Evolutionary conservation across 2,888 invertebrate genomes (phyloP).

Genomic region (Dyspetes luteomarginatus): DNA sequence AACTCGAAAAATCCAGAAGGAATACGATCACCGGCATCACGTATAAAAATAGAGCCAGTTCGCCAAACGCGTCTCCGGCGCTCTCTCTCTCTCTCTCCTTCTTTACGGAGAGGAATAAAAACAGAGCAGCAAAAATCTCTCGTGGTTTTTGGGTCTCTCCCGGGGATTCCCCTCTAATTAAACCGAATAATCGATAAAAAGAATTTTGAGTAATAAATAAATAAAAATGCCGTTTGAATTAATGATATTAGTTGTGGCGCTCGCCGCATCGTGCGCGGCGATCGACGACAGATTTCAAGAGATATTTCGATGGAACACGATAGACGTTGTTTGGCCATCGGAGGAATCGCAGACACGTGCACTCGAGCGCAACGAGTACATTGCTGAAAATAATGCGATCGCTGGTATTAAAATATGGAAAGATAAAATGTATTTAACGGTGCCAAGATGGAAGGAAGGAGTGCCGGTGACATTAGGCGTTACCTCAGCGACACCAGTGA

Average conservation of each 20-base stretch:
- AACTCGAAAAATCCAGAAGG: conserved; percentile 35
- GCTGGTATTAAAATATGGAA: conserved; percentile 89
- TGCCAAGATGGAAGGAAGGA: conserved; percentile 89
- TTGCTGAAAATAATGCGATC: conserved; percentile 88
- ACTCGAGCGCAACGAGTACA: conserved; percentile 86
- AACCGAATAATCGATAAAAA: no score
- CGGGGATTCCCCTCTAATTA: background rate
- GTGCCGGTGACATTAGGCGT: conserved; percentile 89
- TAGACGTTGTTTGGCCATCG: conserved; percentile 89
- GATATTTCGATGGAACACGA: conserved; percentile 89
- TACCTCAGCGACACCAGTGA: conserved; percentile 82
- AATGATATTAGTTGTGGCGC: conserved; percentile 56
- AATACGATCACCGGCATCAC: conserved; percentile 42
- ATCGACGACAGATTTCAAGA: conserved; percentile 86
- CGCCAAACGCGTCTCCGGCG: conserved; percentile 4
- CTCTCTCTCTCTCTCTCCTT: background rate
- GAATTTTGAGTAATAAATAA: background rate
- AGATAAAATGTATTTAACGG: conserved; percentile 87
- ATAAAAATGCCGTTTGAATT: conserved; percentile 57
- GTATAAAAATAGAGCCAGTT: conserved; percentile 52
- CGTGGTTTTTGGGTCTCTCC: background rate
- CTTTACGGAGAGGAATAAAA: background rate
- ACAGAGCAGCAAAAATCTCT: background rate
- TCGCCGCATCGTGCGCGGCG: conserved; percentile 52
- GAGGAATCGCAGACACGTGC: conserved; percentile 85